A percentile compares a stretch with the other conserved stretches of the same genome.
These are phyloP conservation scores for Hydrocynus forskahlii DNA, from an alignment of 2,797 vertebrate genomes.

Conservation along the genomic window DNA sequence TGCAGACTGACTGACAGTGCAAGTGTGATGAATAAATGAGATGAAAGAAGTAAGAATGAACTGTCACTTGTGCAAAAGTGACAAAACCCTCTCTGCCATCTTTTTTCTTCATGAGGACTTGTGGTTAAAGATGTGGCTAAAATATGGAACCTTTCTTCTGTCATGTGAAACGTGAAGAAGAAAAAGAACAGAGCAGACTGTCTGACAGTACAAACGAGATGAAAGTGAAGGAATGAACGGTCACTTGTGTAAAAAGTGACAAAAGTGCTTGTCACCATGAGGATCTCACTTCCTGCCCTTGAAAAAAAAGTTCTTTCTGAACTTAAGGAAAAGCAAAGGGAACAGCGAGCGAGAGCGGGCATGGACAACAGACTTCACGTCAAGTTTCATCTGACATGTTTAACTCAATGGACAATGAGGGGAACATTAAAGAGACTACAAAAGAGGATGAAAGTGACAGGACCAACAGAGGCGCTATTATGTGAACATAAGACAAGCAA, in stretches of 20 bases:
- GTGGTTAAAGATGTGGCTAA: not conserved
- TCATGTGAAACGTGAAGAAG: not conserved
- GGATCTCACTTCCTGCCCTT: slow-evolving; percentile 26
- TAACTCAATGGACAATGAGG: slow-evolving; percentile 43
- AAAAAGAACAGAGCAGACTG: not conserved
- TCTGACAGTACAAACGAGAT: slow-evolving; percentile 31
- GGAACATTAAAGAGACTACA: slow-evolving; percentile 50
- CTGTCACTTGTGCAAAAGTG: slow-evolving; percentile 26
- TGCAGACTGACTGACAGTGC: slow-evolving; percentile 24
- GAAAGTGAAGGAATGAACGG: slow-evolving; percentile 37
- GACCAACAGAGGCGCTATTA: slow-evolving; percentile 80
- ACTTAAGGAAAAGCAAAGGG: slow-evolving; percentile 10
- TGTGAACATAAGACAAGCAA: slow-evolving; percentile 53
- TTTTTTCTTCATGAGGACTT: not conserved
- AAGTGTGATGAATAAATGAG: slow-evolving; percentile 43
- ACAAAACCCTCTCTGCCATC: slow-evolving; percentile 15
- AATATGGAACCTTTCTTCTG: not conserved
- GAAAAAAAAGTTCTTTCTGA: slow-evolving; percentile 10
- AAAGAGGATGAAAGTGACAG: slow-evolving; percentile 79
- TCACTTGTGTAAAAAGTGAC: slow-evolving; percentile 45
- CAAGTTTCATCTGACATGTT: slow-evolving; percentile 51
- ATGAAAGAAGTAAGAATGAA: slow-evolving; percentile 34
- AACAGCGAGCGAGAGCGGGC: slow-evolving; percentile 9
- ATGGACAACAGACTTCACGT: slow-evolving; percentile 33
- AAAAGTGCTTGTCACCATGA: slow-evolving; percentile 32